These are phyloP conservation scores for Atherinosoma microstoma DNA, from an alignment of 2,797 vertebrate genomes.

Conservation along the genomic window DNA sequence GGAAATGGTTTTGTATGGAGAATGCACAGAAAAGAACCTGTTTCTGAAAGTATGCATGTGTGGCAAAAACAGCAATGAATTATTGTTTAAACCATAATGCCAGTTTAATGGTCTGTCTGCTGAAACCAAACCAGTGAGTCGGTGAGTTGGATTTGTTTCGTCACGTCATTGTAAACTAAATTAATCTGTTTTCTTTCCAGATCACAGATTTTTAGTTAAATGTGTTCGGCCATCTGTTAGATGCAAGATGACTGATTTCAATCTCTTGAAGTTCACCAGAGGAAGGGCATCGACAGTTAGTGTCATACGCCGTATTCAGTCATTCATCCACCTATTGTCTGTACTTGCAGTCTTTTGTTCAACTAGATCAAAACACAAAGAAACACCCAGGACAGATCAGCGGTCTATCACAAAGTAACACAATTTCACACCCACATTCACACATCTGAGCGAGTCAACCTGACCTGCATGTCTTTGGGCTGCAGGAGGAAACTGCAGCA, in stretches of 20 bases:
- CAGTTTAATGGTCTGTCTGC: slow-evolving; percentile 27
- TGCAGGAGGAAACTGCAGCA: slow-evolving; percentile 43
- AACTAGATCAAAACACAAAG: slow-evolving; percentile 6
- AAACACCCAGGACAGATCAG: slow-evolving; percentile 39
- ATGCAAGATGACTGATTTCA: slow-evolving; percentile 61
- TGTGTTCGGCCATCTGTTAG: slow-evolving; percentile 66
- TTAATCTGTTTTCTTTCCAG: slow-evolving; percentile 68
- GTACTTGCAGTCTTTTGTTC: slow-evolving; percentile 25
- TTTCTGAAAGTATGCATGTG: slow-evolving; percentile 5
- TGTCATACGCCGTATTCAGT: slow-evolving; percentile 16
- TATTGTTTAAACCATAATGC: slow-evolving; percentile 26
- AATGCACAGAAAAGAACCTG: neutral
- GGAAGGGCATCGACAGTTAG: slow-evolving; percentile 40
- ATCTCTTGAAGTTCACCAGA: slow-evolving; percentile 41
- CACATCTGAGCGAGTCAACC: slow-evolving; percentile 47
- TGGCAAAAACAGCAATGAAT: slow-evolving; percentile 24
- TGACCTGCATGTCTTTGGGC: slow-evolving; percentile 56
- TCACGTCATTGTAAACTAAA: slow-evolving; percentile 59
- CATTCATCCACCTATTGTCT: slow-evolving; percentile 29
- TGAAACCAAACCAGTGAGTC: slow-evolving; percentile 52
- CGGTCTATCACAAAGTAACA: slow-evolving; percentile 41
- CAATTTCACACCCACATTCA: slow-evolving; percentile 54
- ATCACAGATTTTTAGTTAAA: slow-evolving; percentile 62
- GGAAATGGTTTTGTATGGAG: neutral
- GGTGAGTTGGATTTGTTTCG: slow-evolving; percentile 46